Base-by-base conservation (phyloP, 64 coral and sea anemone species). In the Porites lutea region DNA sequence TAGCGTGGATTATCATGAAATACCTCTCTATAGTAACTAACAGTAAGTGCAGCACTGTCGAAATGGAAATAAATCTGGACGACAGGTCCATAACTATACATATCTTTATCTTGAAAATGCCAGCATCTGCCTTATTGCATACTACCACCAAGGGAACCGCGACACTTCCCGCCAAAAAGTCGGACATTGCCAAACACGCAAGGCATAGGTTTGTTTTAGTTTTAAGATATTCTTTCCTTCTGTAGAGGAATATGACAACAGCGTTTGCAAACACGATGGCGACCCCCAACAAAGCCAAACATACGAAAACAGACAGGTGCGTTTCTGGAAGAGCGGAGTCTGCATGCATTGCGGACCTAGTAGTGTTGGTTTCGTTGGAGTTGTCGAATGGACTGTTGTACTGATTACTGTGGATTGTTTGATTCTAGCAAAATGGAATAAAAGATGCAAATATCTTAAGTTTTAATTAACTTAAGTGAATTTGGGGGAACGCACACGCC, bases 171-270 rank as follows among this genome's bases (percentile, higher is more conserved):
- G 92, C 74, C 16, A 97, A 87, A 63, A 97, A 59, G 49, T 97
- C 95, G 2, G 95, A 97, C 19, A 83, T 45, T 4, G 95, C 95
- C 14, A 97, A 37, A 59, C 90, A 88, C 21, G 88, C 88, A 12
- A 97, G 83, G 70, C 91, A 94, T 8, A 97, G 50, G 45, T 97
- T 97, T 16, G 95, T 94, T 43, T 84, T 71, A 12, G 88, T 97
- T 82, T 86, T 90, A 13, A 97, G 74, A 88, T 74, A 88, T 77
- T 50, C 13, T 48, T 87, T 79, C 76, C 79, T 94, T 22, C 48
- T 69, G 14, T 94, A 75, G 13, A 97, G 78, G 19, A 75, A 77
- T 14, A 97, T 87, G 27, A 94, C 95, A 46, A 82, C 79, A 13
- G 82, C 90, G 55, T 97, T 97, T 75, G 88, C 83, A 37, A 82